Base-by-base conservation (phyloP, 2,797 vertebrate species). In the Schizothorax lantsangensis region DNA sequence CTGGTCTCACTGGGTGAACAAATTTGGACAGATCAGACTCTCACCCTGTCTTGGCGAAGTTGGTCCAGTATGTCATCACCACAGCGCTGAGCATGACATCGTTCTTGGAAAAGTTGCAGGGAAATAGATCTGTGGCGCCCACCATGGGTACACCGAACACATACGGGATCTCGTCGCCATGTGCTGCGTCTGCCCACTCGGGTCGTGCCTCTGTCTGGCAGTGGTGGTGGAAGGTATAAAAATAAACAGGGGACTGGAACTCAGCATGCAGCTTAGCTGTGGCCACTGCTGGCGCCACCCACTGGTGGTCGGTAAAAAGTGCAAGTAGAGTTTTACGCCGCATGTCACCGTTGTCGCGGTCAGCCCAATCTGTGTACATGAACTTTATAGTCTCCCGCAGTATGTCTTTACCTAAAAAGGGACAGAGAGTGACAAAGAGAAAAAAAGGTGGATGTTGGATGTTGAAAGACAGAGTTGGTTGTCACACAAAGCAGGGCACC, bases 291-390 rank as follows among this genome's bases (percentile, higher is more conserved):
- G 98, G 98, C 0, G 98, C 98, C 89, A 99, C 98, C 98, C 98
- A 99, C 88, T 99, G 98, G 91, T 99, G 98, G 92, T 98, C 97
- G 0, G 98, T 99, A 92, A 99, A 99, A 80, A 99, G 95, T 0
- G 98, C 98, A 89, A 99, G 90, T 23, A 99, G 93, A 1, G 97
- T 99, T 93, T 99, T 99, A 4, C 98, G 93, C 23, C 98, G 92
- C 97, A 98, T 99, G 92, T 99, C 98, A 0, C 96, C 97, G 9
- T 99, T 99, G 93, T 99, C 98, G 7, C 98, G 94, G 93, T 99
- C 98, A 0, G 98, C 98, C 98, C 98, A 99, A 92, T 99, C 97
- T 0, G 97, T 99, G 94, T 99, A 99, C 98, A 99, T 99, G 92
- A 99, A 99, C 93, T 99, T 99, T 90, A 99, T 99, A 91, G 98